Evolutionary conservation across 2,113 vertebrate genomes (phyloP), one percentile per base, ranked within the genome.

Genomic region (Sapayoa aenigma): DNA sequence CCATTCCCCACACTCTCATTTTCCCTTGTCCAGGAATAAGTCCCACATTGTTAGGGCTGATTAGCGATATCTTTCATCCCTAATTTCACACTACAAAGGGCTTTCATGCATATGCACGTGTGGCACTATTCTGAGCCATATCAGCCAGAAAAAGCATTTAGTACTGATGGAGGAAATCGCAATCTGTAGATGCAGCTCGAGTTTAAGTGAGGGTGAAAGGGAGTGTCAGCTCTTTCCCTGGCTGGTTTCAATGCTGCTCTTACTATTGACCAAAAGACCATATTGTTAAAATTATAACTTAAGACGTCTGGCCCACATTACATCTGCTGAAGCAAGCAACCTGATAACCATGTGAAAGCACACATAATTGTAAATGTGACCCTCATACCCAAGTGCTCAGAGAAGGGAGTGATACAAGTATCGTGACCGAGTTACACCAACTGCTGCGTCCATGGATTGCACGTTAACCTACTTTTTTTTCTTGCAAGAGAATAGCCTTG

Each of bases 1-100:
- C 92, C 94, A 87, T 73, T 90, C 90, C 86, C 94, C 93, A 46
- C 92, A 84, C 92, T 95, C 92, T 86, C 67, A 1, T 31, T 75
- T 87, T 80, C 80, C 86, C 76, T 63, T 2, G 9, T 16, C 93
- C 83, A 75, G 84, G 94, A 96, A 95, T 93, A 96, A 96, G 84
- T 44, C 94, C 5, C 0, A 17, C 89, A 91, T 95, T 96, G 94
- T 96, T 93, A 87, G 69, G 80, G n/a, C 62, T 72, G 86, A 93
- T 87, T 78, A 95, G 85, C 86, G 78, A 14, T 89, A 95, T 94
- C 90, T 93, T 96, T 96, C 85, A 94, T 81, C 68, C 71, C 49
- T 60, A 52, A 92, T 96, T 94, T 96, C 90, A 93, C 92, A 89
- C 76, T 55, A 75, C 88, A 93, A 94, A 93, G 66, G 60, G 50